phyloP scores from a whole-genome alignment of 2,113 vertebrate genomes.

The Murina feae region DNA sequence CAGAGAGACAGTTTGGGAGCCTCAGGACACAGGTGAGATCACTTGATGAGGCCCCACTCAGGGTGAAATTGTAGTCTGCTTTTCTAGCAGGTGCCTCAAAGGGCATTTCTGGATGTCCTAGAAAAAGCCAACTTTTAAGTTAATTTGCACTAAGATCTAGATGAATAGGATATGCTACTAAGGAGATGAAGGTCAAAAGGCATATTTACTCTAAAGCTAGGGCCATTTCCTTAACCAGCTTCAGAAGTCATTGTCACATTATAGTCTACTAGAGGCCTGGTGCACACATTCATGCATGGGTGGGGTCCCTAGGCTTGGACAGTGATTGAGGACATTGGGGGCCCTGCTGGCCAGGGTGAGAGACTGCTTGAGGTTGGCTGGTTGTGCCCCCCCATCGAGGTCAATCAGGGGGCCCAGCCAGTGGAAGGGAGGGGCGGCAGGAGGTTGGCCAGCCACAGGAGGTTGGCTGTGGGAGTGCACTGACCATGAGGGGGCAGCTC shows the following conservation, averaged over 20 bases:
- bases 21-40: not conserved
- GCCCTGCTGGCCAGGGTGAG: no score
- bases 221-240: not conserved
- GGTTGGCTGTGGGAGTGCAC: no score
- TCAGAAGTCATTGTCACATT: not conserved
- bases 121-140: not conserved
- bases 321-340: no score
- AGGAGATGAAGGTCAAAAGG: not conserved
- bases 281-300: no score
- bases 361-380: no score
- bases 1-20: not conserved
- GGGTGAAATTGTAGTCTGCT: not conserved
- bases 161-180: not conserved
- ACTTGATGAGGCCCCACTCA: not conserved
- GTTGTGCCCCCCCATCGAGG: no score
- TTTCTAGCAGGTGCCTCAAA: not conserved
- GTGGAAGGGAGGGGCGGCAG: no score
- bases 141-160: not conserved
- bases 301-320: no score
- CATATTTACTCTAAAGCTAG: not conserved
- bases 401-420: no score
- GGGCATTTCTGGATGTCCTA: not conserved
- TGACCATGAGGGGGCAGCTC: no score
- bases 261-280: not conserved
- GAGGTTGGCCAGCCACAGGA: no score